Conservation (phyloP, 2,888 invertebrate genomes). For the Patella caerulea region DNA sequence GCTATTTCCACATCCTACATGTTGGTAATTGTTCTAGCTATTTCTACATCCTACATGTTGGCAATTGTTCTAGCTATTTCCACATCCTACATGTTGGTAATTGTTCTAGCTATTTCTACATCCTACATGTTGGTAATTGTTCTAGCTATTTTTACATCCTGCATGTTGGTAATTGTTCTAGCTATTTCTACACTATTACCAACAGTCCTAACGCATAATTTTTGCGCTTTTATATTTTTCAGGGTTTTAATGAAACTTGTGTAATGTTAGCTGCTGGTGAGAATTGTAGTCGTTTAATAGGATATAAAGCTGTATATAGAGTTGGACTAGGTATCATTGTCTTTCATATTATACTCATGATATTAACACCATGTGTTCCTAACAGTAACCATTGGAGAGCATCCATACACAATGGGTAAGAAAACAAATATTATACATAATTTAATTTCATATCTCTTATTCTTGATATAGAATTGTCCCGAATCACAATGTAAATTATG, state of each 20-base stretch:
- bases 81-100: too few relatives aligned
- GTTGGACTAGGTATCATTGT: constrained; percentile 68
- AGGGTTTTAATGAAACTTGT: constrained; percentile 69
- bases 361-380: constrained; percentile 69
- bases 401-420: constrained; percentile 73
- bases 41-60: too few relatives aligned
- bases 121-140: too few relatives aligned
- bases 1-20: too few relatives aligned
- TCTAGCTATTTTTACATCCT: too few relatives aligned
- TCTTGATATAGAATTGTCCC: too few relatives aligned
- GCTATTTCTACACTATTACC: neutral
- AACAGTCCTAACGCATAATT: neutral
- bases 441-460: too few relatives aligned
- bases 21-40: too few relatives aligned
- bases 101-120: too few relatives aligned
- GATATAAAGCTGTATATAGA: constrained; percentile 73
- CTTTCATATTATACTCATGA: constrained; percentile 68
- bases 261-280: constrained; percentile 61
- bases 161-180: too few relatives aligned
- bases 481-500: too few relatives aligned
- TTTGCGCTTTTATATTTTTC: constrained; percentile 48
- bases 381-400: constrained; percentile 71
- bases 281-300: constrained; percentile 69
- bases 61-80: too few relatives aligned
- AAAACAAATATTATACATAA: neutral